Evolutionary conservation across 2,797 vertebrate species (phyloP), one percentile per base, ranked within the genome.

Genomic region (Falco cherrug): DNA sequence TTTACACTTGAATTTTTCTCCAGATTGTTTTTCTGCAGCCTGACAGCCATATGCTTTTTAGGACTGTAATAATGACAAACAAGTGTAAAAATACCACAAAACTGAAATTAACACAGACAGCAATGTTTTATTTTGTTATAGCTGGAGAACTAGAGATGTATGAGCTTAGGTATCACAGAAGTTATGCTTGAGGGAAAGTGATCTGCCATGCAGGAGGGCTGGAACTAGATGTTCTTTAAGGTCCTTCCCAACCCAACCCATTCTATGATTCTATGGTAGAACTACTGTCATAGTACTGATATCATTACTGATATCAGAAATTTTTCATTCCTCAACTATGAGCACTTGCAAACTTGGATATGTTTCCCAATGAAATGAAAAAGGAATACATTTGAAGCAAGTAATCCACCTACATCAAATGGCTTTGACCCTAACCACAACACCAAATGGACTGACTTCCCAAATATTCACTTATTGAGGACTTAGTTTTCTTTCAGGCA

Each of bases 401-500:
- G 87, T 50, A 45, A 73, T 67, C 35, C 16, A 53, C 31, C 53
- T 73, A 33, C 63, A 9, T 45, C 25, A 91, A 90, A 80, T 53
- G 48, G 47, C 47, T 94, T 90, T 95, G 84, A 97, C 83, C 37
- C 68, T 33, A 47, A 41, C 19, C 35, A 53, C 79, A 88, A 57
- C 45, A 61, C 45, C 60, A 78, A 88, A 92, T 43, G n/a, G 68
- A 83, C 74, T 85, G 82, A 39, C 41, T 84, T 86, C 59, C 59
- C 48, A 95, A 92, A 93, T 63, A 87, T 64, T 77, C 88, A 69
- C 68, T 41, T 86, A 69, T n/a, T 61, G 94, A 91, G 67, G 67
- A 89, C 73, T 85, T 63, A 29, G n/a, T 79, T 93, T 94, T 81
- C 37, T 82, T 87, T 93, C 63, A 87, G 78, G 43, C 31, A 50